Evolutionary conservation across 53 echinoderm and acorn worm species (phyloP), one percentile per base, ranked within the genome.

Genomic region (Patiria pectinifera): DNA sequence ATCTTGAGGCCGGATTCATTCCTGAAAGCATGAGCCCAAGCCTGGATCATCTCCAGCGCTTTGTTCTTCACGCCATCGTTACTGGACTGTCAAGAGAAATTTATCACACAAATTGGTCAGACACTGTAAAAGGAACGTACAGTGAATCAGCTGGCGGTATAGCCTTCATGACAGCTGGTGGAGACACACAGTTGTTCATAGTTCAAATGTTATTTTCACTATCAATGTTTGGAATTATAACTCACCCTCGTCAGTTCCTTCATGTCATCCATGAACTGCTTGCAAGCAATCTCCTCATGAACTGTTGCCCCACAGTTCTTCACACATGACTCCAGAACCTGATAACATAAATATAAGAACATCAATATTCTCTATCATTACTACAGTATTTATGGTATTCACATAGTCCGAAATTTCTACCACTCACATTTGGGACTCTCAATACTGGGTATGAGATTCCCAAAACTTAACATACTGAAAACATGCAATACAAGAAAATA

Each of bases 251-350:
- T 89, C 46, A 99, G 92, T 75, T 99, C 99, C 76, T 94, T 99
- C 88, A 99, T 92, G 75, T 99, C 99, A 47, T 97, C 97, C 99
- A 99, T 99, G 71, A 99, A 96, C 82, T 86, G 93, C 62, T 93
- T 94, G 45, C 94, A 96, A 3, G 97, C 93, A 70, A 99, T 88
- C 91, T 99, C 99, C 83, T 99, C 99, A 87, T 99, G 96, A 78
- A 99, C 93, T 71, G 91, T 93, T 87, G 81, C 81, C 16, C 99
- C 99, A 95, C 99, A 99, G 93, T 99, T 99, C 95, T 99, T 99
- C 83, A 99, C 96, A 79, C 95, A 95, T 35, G 99, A 99, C 94
- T 99, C 99, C 81, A 99, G 87, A 13, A 99, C 96, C 99, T 99
- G 85, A 16, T 12, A 69, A 35, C 61, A 80, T 45, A 23, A 4